These are phyloP conservation scores for Catharus ustulatus DNA, from an alignment of 2,797 vertebrate species.

Conservation along the genomic window DNA sequence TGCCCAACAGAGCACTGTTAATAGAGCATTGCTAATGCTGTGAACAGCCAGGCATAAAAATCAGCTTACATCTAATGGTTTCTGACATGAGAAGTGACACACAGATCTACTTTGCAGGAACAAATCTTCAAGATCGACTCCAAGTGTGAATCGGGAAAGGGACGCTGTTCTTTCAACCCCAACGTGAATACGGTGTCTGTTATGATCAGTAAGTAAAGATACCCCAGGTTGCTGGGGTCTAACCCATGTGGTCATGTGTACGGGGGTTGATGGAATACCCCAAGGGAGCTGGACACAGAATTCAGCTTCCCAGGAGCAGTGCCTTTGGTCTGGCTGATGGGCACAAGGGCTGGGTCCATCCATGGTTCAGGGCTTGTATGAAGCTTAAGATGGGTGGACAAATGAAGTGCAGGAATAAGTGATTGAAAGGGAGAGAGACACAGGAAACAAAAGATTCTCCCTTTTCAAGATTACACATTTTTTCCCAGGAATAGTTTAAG, in stretches of 20 bases:
- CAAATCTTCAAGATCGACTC: conserved; percentile 92
- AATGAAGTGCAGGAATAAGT: not conserved
- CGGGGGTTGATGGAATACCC: not conserved
- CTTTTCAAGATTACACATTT: conserved; percentile 5
- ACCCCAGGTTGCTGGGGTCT: not conserved
- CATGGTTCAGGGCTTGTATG: not conserved
- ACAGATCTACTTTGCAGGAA: conserved; percentile 81
- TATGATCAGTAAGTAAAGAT: conserved; percentile 94
- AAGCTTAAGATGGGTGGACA: not conserved
- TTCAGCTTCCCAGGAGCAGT: not conserved
- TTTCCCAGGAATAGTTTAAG: conserved; percentile 33
- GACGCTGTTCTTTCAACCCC: conserved; percentile 96
- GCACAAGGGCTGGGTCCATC: not conserved
- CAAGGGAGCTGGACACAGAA: not conserved
- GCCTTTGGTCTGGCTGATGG: not conserved
- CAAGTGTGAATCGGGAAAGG: conserved; percentile 93
- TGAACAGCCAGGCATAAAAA: not conserved
- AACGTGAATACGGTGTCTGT: conserved; percentile 94
- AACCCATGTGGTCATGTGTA: accelerated
- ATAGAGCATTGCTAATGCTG: not conserved
- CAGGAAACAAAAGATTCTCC: not conserved
- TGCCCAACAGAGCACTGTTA: not conserved
- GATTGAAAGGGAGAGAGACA: not conserved
- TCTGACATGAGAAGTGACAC: conserved; percentile 6
- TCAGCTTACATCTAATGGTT: not conserved